Base-by-base conservation (phyloP, 2,888 invertebrate genomes). In the Phoenoteleia sp. region DNA sequence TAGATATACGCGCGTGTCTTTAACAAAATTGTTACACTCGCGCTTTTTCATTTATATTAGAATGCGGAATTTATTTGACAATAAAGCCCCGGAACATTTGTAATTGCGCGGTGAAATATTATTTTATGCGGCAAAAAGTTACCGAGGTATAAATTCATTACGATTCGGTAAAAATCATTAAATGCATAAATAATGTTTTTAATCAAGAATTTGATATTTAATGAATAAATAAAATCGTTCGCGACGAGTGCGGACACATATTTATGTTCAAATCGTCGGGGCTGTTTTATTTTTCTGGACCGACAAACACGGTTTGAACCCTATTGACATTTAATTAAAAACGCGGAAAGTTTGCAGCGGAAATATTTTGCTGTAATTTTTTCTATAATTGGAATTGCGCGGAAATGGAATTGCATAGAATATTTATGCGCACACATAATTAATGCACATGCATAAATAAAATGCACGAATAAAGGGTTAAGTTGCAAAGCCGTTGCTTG, bases 271-370 rank as follows among this genome's bases (percentile, higher is more conserved):
- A 36, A 42, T 27, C 11, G 33, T 19, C 17, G 25, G 21, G 36
- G 15, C 15, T 15, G 25, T 64, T 72, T 76, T 58, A 69, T 75
- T 74, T 76, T 76, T 71, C 36, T 76, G 36, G 5, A 77, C 66
- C 36, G 4, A 47, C 15, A 66, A 74, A 77, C 67, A 66, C 33
- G 23, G 42, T 77, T 74, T 60, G 27, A 60, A 72, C 72, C 49
- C 72, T 67, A 74, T 80, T 81, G 81, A 81, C 64, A 84, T 76
- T 72, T 81, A 76, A 76, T 80, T 84, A 81, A 76, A 71, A 84
- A 67, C 71, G 15, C 36, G 49, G 19, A 75, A 64, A 79, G 45
- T 69, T 75, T 66, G 47, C 25, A 66, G 77, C 66, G 58, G 7
- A 64, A 45, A 80, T 66, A 66, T 67, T 82, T 74, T 71, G 69